phyloP scores from a whole-genome alignment of 2,888 invertebrate species.

The Tinea pellionella region DNA sequence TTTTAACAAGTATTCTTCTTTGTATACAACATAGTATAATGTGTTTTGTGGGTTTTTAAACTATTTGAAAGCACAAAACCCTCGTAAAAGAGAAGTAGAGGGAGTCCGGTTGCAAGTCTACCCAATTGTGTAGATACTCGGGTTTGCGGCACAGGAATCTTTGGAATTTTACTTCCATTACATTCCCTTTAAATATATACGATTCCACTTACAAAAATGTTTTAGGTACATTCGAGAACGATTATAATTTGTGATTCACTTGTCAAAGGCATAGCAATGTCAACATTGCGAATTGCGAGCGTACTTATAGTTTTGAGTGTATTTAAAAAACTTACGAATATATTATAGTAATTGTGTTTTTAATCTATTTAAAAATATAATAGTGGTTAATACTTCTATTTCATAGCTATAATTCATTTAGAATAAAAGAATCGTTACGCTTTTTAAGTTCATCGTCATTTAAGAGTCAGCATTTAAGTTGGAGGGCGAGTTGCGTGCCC shows the following conservation, averaged over 20 bases:
- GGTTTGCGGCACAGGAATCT: conserved; percentile 2
- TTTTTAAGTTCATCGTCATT: too few relatives aligned
- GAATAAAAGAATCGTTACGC: too few relatives aligned
- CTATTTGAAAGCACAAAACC: neutral
- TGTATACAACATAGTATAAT: neutral
- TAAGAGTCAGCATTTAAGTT: conserved; percentile 22
- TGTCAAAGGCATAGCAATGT: too few relatives aligned
- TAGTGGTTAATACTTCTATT: too few relatives aligned
- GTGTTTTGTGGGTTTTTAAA: neutral
- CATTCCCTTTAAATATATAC: conserved; percentile 1
- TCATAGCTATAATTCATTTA: too few relatives aligned
- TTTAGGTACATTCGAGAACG: too few relatives aligned
- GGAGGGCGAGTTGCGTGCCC: conserved; percentile 46
- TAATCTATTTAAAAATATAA: too few relatives aligned
- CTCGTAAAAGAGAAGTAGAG: neutral
- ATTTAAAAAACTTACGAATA: too few relatives aligned
- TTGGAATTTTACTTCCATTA: conserved; percentile 13
- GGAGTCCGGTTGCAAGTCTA: conserved; percentile 3
- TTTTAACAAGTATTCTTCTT: neutral
- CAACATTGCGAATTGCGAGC: too few relatives aligned
- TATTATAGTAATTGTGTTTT: too few relatives aligned
- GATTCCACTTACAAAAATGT: neutral
- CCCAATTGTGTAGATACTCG: conserved; percentile 3
- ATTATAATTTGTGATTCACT: too few relatives aligned
- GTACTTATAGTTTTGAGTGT: too few relatives aligned